These are phyloP conservation scores for Trematomus bernacchii DNA, from an alignment of 2,797 vertebrate species.

Conservation along the genomic window DNA sequence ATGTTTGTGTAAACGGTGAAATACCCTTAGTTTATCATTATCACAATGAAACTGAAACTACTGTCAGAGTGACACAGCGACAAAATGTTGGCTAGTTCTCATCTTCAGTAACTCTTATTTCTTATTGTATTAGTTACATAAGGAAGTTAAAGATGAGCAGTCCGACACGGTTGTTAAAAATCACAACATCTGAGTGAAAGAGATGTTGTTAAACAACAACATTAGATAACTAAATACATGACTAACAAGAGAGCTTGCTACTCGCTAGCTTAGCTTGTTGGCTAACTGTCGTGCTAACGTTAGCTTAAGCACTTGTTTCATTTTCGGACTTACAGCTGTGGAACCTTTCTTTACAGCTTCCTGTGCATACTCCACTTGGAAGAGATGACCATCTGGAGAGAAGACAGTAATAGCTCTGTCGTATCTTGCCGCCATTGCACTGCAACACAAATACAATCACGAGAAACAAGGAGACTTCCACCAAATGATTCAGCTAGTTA, in stretches of 20 bases:
- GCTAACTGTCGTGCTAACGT: conserved; percentile 55
- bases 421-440: conserved; percentile 89
- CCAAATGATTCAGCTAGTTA: conserved; percentile 81
- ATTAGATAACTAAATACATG: background rate
- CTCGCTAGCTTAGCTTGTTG: conserved; percentile 50
- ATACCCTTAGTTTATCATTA: background rate
- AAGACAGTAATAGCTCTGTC: conserved; percentile 93
- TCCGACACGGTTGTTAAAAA: background rate
- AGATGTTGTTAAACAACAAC: background rate
- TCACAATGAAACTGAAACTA: conserved; percentile 68
- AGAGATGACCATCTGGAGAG: conserved; percentile 92
- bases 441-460: conserved; percentile 37
- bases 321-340: conserved; percentile 85
- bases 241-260: conserved; percentile 10
- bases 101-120: background rate
- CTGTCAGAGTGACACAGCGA: conserved; percentile 79
- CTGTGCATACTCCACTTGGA: conserved; percentile 94
- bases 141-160: fast-evolving
- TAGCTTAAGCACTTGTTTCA: conserved; percentile 58
- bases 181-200: background rate
- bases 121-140: too few species aligned
- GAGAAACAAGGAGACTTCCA: conserved; percentile 27
- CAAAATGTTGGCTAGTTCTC: conserved; percentile 59
- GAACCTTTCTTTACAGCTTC: conserved; percentile 94
- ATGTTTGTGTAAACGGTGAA: background rate